These are phyloP conservation scores for Myzus persicae DNA, from an alignment of 1,140 invertebrate genomes.

Conservation along the genomic window DNA sequence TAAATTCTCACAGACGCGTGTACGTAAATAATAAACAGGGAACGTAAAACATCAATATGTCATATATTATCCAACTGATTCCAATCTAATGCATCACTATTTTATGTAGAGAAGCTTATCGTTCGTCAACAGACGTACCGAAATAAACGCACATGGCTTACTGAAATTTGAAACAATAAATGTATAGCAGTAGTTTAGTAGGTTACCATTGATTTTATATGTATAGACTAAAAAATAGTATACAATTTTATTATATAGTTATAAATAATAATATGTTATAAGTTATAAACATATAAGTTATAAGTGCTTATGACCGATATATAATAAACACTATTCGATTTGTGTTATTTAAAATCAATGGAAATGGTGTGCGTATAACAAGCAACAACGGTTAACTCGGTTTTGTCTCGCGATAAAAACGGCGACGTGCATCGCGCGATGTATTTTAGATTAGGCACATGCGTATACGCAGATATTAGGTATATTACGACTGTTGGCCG, in stretches of 20 bases:
- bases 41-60: conserved; percentile 9
- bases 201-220: neutral
- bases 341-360: neutral
- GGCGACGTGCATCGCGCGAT: neutral
- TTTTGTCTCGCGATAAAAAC: neutral
- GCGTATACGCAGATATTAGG: too few species aligned
- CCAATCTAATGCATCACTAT: neutral
- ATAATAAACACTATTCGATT: too few species aligned
- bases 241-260: neutral
- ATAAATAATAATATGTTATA: neutral
- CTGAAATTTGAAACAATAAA: neutral
- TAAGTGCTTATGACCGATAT: neutral
- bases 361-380: neutral
- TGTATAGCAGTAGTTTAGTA: neutral
- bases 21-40: neutral
- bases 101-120: neutral
- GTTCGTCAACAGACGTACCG: too few species aligned
- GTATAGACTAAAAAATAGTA: neutral
- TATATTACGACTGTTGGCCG: neutral
- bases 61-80: neutral
- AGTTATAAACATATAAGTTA: too few species aligned
- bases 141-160: neutral
- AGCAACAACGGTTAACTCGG: neutral
- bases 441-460: neutral
- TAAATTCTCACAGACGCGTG: neutral